A percentile compares a stretch with the other conserved stretches of the same genome.
Conservation (phyloP, 2,113 vertebrate genomes). For the Hippocampus zosterae region DNA sequence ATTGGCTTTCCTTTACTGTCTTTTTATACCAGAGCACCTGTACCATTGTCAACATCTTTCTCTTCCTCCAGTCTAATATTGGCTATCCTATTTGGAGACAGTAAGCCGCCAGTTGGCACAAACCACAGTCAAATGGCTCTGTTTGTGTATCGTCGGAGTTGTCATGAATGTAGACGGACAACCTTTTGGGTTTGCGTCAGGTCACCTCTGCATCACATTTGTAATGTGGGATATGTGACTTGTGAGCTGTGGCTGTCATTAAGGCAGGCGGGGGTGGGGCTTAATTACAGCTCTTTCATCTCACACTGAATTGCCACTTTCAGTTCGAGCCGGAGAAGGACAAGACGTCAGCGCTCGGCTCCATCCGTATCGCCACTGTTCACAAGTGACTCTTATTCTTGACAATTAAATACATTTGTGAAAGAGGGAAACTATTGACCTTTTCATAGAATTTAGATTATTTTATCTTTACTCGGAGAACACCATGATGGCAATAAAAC, state of each 20-base stretch:
- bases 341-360: conserved; percentile 15
- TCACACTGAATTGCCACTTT: conserved; percentile 40
- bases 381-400: background rate
- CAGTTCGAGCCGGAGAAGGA: conserved; percentile 12
- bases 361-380: conserved; percentile 2
- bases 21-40: conserved; percentile 27
- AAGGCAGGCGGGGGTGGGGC: conserved; percentile 34
- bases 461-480: background rate
- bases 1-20: conserved; percentile 12
- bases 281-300: conserved; percentile 65
- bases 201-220: conserved; percentile 47
- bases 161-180: background rate
- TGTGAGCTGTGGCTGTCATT: conserved; percentile 33
- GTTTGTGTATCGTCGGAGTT: background rate
- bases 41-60: conserved; percentile 5
- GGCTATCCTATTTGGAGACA: background rate
- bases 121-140: background rate
- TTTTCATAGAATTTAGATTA: background rate
- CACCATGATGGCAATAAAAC: background rate
- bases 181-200: conserved; percentile 10
- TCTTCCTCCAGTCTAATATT: no score
- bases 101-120: background rate
- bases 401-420: background rate
- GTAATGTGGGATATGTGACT: conserved; percentile 31
- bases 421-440: background rate